Evolutionary conservation across 2,888 invertebrate genomes (phyloP).

Genomic region (Erpobdella octoculata): DNA sequence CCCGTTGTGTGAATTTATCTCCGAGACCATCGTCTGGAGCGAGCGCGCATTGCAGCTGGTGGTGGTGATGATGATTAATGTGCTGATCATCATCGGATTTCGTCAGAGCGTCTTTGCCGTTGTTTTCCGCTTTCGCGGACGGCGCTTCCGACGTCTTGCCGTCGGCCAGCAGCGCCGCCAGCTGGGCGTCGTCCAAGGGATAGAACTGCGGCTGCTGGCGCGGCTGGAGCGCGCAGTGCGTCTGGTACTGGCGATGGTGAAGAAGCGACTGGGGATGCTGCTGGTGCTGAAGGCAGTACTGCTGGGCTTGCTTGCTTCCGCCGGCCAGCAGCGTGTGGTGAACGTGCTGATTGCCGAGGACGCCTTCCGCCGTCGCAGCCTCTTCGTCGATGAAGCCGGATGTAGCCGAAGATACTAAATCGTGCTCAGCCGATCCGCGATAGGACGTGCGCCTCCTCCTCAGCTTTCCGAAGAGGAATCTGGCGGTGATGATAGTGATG

Average conservation of each 20-base stretch:
- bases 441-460: not conserved
- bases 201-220: no score
- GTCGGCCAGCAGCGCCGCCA: not conserved
- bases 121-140: no score
- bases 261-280: not conserved
- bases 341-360: conserved; percentile 11
- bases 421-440: conserved; percentile 2
- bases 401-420: conserved; percentile 12
- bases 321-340: not conserved
- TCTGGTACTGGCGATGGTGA: not conserved
- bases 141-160: no score
- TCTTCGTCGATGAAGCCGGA: conserved; percentile 17
- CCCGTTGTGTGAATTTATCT: no score
- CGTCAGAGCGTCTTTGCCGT: not conserved
- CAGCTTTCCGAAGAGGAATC: not conserved
- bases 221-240: no score
- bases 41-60: no score
- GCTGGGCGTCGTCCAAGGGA: no score
- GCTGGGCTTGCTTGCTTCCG: not conserved
- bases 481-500: not conserved
- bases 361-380: not conserved
- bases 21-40: no score
- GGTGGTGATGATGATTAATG: not conserved
- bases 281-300: not conserved
- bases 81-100: not conserved